phyloP scores from a whole-genome alignment of 2,113 vertebrate genomes.

The Malurus melanocephalus region DNA sequence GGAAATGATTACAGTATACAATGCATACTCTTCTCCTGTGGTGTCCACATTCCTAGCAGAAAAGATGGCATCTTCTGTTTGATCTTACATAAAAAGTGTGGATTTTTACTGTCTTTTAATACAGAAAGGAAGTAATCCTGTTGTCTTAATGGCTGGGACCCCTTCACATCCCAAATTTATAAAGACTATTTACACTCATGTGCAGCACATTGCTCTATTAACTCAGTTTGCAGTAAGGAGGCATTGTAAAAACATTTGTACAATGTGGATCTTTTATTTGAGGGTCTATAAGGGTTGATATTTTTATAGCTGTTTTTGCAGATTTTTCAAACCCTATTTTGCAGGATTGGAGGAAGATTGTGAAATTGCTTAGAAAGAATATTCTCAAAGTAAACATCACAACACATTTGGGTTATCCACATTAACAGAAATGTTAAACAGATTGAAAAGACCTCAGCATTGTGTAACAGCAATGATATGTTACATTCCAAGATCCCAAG shows the following conservation, averaged over 20 bases:
- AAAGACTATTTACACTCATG: rapidly evolving
- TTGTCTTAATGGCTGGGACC: background rate
- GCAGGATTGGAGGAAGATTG: background rate
- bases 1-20: background rate
- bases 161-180: background rate
- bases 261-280: background rate
- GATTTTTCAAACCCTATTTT: background rate
- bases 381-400: background rate
- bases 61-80: background rate
- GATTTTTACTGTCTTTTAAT: background rate
- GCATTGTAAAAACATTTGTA: background rate
- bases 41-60: background rate
- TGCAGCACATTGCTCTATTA: background rate
- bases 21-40: background rate
- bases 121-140: background rate
- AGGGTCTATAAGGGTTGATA: background rate
- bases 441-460: conserved; percentile 6
- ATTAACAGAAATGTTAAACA: conserved; percentile 5
- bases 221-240: background rate
- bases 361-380: background rate
- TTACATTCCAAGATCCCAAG: conserved; percentile 18
- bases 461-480: background rate
- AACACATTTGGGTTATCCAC: background rate
- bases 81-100: background rate
- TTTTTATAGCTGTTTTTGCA: background rate